Evolutionary conservation across 1,140 invertebrate genomes (phyloP), one percentile per base, ranked within the genome.

Genomic region (Drosophila sucinea): DNA sequence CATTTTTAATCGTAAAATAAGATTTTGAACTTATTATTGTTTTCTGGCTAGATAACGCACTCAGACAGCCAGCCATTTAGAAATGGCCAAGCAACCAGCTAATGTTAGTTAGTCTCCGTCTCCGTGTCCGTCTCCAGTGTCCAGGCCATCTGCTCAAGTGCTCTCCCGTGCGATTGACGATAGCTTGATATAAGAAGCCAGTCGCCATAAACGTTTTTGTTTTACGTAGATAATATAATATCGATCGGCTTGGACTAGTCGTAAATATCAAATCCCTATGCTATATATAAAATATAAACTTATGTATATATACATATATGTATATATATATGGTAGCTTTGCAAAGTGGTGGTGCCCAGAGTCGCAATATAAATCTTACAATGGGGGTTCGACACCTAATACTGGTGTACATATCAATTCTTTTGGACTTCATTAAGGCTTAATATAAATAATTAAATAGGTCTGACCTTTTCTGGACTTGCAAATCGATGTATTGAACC

Each of bases 1-100:
- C 77, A 89, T 76, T 78, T 11, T 72, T 51, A 87, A 89, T 89
- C 84, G 81, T 89, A 89, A 89, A 89, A 89, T 89, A 89, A 90
- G 84, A 89, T 89, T 89, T 89, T 89, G 67, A 81, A 90, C 80
- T 89, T 84, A 85, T 87, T 74, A 73, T 79, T 68, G 67, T 47
- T 51, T 51, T 51, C 25, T 61, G 63, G 66, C 55, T 70, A 84
- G 84, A 89, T 89, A 89, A 89, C 84, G 79, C 60, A 65, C 82
- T 73, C 67, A 76, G 63, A 27, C 27, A 41, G 60, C 0, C 60
- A 17, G 17, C 60, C 41, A 60, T 38, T 23, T 4, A 60, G 38
- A 51, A 40, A 54, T 41, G 35, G 41, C 58, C 64, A 62, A 81
- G 67, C 54, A 58, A 63, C 63, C 40, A 66, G 29, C 38, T 32